Evolutionary conservation across 2,113 vertebrate species (phyloP), one percentile per base, ranked within the genome.

Genomic region (Tyrannus savana): DNA sequence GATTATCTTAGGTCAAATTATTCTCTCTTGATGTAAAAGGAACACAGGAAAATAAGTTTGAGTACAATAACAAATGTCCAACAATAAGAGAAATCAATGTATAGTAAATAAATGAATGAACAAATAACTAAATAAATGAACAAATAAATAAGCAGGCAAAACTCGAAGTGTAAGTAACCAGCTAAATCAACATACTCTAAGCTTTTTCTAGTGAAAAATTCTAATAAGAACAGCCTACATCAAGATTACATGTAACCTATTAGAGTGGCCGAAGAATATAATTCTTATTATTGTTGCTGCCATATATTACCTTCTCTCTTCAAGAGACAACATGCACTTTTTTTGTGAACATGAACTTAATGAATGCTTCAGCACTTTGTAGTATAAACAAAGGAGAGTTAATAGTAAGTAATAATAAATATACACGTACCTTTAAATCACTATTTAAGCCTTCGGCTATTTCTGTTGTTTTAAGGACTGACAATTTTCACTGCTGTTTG

Each of bases 251-350:
- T 75, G 10, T 31, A 69, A 75, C 6, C 3, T 28, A 9, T 37
- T 37, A 9, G 28, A 41, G 39, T 23, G 21, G 6, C 6, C 30
- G 46, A 89, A 76, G 21, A 37, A 67, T 15, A 22, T 59, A 9
- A 35, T 22, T 19, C 5, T 31, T 35, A 2, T 19, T 35, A 24
- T 50, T 52, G 16, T 37, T 62, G 14, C 7, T 50, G 17, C 6
- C 27, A 37, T 31, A 7, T 10, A 37, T 30, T 52, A 73, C 56
- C 4, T 23, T 56, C 15, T 56, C 25, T 50, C n/a, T 53, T 33
- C 22, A 31, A 77, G 37, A 63, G 6, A 52, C 1, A 41, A 19
- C 0, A 2, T 28, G 14, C 5, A 14, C 1, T 27, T 12, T 41
- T 41, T 58, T 55, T 23, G 16, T 5, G 33, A 58, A 35, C 56